These are phyloP conservation scores for Limosa lapponica DNA, from an alignment of 2,797 vertebrate genomes.

Conservation along the genomic window DNA sequence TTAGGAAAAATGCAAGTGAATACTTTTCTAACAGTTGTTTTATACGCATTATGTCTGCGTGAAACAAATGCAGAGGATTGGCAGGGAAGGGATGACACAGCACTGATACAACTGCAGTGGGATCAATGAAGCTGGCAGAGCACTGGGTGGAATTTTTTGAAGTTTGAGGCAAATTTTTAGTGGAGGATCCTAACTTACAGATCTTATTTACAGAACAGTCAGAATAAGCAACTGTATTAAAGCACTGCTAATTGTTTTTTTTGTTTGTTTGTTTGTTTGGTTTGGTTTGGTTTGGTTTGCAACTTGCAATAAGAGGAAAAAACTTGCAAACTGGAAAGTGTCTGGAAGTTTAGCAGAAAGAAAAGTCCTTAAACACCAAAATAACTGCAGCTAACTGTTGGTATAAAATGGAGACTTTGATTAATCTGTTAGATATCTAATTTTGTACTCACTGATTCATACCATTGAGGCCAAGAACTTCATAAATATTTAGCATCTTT, in stretches of 20 bases:
- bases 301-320: neutral
- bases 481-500: conserved; percentile 43
- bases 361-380: neutral
- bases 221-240: neutral
- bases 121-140: conserved; percentile 37
- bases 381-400: neutral
- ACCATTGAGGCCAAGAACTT: neutral
- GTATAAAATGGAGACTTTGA: conserved; percentile 2
- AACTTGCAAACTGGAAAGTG: neutral
- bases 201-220: neutral
- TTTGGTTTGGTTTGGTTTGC: neutral
- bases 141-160: neutral
- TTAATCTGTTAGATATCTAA: conserved; percentile 19
- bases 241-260: neutral
- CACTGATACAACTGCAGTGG: neutral
- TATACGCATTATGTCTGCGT: neutral
- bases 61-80: neutral
- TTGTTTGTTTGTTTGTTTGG: neutral
- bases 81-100: neutral
- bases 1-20: neutral
- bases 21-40: neutral
- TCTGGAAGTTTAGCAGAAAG: neutral
- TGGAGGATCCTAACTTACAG: neutral
- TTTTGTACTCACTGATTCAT: conserved; percentile 22
- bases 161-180: neutral